These are phyloP conservation scores for Eurystomus glaucurus DNA, from an alignment of 2,797 vertebrate genomes.

Conservation along the genomic window DNA sequence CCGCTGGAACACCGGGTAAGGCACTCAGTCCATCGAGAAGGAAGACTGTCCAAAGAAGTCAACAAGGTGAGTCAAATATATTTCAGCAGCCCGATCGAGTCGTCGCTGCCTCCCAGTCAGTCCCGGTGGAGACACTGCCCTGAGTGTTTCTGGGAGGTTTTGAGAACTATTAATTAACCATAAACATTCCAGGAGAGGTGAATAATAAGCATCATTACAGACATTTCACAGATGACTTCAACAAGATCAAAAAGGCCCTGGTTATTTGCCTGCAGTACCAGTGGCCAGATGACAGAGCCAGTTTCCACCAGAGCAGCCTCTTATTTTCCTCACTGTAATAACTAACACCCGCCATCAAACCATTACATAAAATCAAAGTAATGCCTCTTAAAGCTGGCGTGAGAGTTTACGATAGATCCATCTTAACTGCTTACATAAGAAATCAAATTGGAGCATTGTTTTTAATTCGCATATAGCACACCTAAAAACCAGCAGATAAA, in stretches of 20 bases:
- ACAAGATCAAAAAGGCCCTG: slow-evolving; percentile 36
- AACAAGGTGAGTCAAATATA: slow-evolving; percentile 16
- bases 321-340: slow-evolving; percentile 5
- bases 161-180: slow-evolving; percentile 53
- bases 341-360: background rate
- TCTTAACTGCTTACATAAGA: background rate
- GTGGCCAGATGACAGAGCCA: background rate
- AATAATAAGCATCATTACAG: slow-evolving; percentile 39
- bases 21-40: background rate
- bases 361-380: background rate
- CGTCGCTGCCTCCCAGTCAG: slow-evolving; percentile 3
- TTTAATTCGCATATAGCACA: background rate
- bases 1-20: rapidly evolving
- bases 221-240: background rate
- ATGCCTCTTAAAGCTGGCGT: background rate
- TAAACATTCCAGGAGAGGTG: slow-evolving; percentile 33
- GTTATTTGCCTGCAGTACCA: background rate
- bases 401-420: background rate
- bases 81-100: background rate
- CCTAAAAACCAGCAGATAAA: background rate
- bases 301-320: background rate
- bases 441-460: slow-evolving; percentile 25
- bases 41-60: background rate
- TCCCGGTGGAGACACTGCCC: background rate
- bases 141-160: background rate